phyloP scores from a whole-genome alignment of 2,113 vertebrate species.

The Tetrax tetrax region DNA sequence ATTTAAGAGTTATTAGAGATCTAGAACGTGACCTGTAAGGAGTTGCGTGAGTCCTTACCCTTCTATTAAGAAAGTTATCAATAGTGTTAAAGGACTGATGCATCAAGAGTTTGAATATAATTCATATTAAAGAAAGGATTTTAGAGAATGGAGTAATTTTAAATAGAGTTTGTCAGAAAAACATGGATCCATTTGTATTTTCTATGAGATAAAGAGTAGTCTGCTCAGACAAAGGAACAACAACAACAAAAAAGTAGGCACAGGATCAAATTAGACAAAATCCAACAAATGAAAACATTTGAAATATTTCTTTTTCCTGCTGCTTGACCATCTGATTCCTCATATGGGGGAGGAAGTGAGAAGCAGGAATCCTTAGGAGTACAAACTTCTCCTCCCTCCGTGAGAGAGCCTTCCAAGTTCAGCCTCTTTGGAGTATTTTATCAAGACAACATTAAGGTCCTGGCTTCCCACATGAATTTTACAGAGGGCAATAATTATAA shows the following conservation, averaged over 20 bases:
- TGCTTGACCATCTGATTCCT: background rate
- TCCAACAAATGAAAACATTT: background rate
- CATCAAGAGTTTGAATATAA: background rate
- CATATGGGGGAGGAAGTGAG: background rate
- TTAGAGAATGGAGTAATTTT: background rate
- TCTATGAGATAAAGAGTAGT: background rate
- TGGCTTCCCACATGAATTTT: background rate
- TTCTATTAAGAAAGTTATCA: background rate
- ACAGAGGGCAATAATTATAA: background rate
- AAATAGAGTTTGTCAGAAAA: background rate
- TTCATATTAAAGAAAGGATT: background rate
- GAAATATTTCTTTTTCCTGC: background rate
- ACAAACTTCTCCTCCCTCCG: background rate
- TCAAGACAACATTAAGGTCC: background rate
- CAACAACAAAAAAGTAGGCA: background rate
- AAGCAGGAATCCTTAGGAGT: background rate
- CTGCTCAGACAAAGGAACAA: background rate
- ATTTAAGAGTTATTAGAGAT: background rate
- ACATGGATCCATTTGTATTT: background rate
- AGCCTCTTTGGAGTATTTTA: background rate
- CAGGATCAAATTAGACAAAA: background rate
- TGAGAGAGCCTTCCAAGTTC: background rate
- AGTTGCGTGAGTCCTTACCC: background rate
- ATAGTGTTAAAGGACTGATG: background rate
- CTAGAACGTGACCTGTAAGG: background rate